Base-by-base conservation (phyloP, 1,140 invertebrate genomes). In the Metaphire vulgaris region DNA sequence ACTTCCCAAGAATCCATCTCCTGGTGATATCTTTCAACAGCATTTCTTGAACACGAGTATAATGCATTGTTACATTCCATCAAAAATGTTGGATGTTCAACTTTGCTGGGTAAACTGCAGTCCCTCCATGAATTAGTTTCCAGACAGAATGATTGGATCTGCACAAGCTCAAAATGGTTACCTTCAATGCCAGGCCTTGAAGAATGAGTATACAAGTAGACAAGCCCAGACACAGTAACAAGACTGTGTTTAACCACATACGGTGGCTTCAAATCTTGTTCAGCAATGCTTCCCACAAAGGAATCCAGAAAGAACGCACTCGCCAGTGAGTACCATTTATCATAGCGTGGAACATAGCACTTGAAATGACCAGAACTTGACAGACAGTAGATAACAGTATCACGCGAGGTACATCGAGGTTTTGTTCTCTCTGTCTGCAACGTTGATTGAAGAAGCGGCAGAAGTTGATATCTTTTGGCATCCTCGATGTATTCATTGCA, bases 281-380 rank as follows among this genome's bases (percentile, higher is more conserved):
- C 32, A 12, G 26, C 15, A 21, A 32, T 21, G 26, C 32, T 72
- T 31, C 12, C 33, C 21, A 1, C 30, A 30, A 21, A 56, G 6
- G 41, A 56, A 56, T 56, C 41, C 70, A 72, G 70, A 1, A 28
- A 21, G 31, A 15, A 26, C 6, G 74, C 64, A 29, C 56, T 31
- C 1, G 74, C 65, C 65, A 75, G 66, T 2, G 74, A 75, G 32
- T 75, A 75, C 74, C 74, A 75, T 33, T 68, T 75, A 66, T 75
- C 34, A 33, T 75, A 68, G 2, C 28, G 26, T 26, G 74, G 74
- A 21, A 75, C 33, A 26, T 75, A 75, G 74, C 74, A 75, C 74
- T 69, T 75, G 66, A 75, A 75, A 2, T 74, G 72, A 33, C 67
- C 30, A 31, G 56, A 29, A 1, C 64, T 66, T 6, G 64, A 66